These are phyloP conservation scores for Lucilia sericata DNA, from an alignment of 1,140 invertebrate species.

Conservation along the genomic window DNA sequence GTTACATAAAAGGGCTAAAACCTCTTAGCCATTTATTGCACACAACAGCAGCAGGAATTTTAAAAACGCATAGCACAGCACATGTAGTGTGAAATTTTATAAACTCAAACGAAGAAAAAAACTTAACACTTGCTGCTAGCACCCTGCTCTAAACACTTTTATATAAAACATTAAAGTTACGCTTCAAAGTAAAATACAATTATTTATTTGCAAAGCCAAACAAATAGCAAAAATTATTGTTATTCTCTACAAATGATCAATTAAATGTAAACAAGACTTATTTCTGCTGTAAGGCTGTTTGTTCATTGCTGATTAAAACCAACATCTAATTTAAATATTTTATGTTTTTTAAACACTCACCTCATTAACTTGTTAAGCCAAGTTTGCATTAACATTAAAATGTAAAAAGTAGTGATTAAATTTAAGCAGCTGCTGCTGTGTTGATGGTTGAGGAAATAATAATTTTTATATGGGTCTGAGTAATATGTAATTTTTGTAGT, in stretches of 20 bases:
- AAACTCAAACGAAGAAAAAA: neutral
- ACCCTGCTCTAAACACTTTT: neutral
- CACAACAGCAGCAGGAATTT: neutral
- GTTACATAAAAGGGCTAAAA: constrained; percentile 9
- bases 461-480: neutral
- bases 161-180: neutral
- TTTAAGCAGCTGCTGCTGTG: no score
- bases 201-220: neutral
- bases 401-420: no score
- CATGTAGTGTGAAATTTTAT: neutral
- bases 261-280: neutral
- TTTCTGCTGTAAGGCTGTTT: neutral
- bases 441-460: neutral
- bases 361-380: constrained; percentile 15
- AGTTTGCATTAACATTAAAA: neutral
- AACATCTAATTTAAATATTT: neutral
- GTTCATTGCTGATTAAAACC: no score
- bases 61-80: constrained; percentile 2
- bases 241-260: neutral
- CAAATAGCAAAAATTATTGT: neutral
- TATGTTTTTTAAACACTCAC: neutral
- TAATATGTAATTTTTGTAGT: neutral
- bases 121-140: neutral
- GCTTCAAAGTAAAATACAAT: neutral
- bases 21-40: neutral